Evolutionary conservation across 2,113 vertebrate genomes (phyloP), one percentile per base, ranked within the genome.

Genomic region (Lasiurus borealis): DNA sequence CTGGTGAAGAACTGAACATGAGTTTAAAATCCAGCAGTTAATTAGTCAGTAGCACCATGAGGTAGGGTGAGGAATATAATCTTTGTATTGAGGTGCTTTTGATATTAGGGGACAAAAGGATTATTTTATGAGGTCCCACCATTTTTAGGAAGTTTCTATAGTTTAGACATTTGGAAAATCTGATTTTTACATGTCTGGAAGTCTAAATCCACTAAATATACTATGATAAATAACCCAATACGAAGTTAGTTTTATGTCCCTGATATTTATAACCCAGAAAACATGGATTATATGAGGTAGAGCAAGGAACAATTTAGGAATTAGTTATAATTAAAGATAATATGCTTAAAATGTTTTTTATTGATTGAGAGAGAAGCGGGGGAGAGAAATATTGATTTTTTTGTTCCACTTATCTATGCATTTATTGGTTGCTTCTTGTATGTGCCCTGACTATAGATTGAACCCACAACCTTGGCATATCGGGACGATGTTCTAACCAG

Each of bases 301-400:
- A 93, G 2, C 44, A 80, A 91, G 71, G 69, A 73, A 23, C 23
- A 71, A 71, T 54, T 92, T 88, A 78, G 85, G 88, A 59, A 88
- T 92, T 52, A 93, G 75, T 75, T 85, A 40, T 34, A 95, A 90
- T 82, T 88, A 85, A 94, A 94, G 66, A 85, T 68, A 84, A 16
- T 31, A 75, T 48, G 34, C 27, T 68, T 96, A 94, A 31, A 48
- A 31, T 48, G 9, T 76, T 36, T 73, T 15, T 15, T 13, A 75
- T 75, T 46, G 8, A 50, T 46, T 76, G 31, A 75, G 14, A 73
- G 23, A 75, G 72, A 46, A 44, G 27, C 14, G 3, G 40, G 40
- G 40, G 72, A 15, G 44, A 31, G 73, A 46, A 46, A 27, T 16
- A 34, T 16, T 2, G 13, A 76, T 31, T n/a, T n/a, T 46, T 27